Evolutionary conservation across 2,888 invertebrate genomes (phyloP), one percentile per base, ranked within the genome.

Genomic region (Athalia cordata): DNA sequence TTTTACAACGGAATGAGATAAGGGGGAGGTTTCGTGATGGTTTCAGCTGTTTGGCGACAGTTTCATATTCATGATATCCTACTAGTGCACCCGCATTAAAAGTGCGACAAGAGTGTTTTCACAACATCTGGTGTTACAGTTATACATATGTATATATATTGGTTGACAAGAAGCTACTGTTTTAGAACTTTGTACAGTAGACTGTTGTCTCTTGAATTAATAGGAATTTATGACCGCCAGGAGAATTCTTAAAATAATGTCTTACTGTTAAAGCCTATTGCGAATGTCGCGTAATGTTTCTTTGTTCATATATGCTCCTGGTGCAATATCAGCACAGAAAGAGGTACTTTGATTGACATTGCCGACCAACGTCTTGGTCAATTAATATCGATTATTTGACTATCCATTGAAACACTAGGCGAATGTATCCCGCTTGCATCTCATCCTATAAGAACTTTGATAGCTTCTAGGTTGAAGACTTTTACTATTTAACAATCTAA

Each of bases 331-430:
- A 75, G 75, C 75, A 50, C 29, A 43, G 43, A 75, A 75, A 75
- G 75, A 75, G 75, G 75, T 75, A 75, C 62, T 75, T 75, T 75
- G 75, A 75, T 75, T 75, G 75, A 75, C 75, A 74, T 61, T 74
- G 50, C n/a, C 55, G 55, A 55, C 55, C n/a, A 11, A 5, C 9
- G 11, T 29, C 9, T 55, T n/a, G 9, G 0, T 55, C 55, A 7
- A n/a, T n/a, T 55, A 55, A 9, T 55, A 55, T 8, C 55, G 29
- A 29, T 29, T 29, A 29, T 29, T 29, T 55, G 55, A 55, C 55
- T 55, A 55, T 29, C 9, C 55, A 55, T 4, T n/a, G n/a, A 55
- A 11, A n/a, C 8, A 7, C 4, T 55, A 11, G 55, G 6, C 9
- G 55, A 55, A 55, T 4, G 55, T 11, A 55, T 55, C n/a, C 8